Evolutionary conservation across 2,113 vertebrate species (phyloP), one percentile per base, ranked within the genome.

Genomic region (Fregata magnificens): DNA sequence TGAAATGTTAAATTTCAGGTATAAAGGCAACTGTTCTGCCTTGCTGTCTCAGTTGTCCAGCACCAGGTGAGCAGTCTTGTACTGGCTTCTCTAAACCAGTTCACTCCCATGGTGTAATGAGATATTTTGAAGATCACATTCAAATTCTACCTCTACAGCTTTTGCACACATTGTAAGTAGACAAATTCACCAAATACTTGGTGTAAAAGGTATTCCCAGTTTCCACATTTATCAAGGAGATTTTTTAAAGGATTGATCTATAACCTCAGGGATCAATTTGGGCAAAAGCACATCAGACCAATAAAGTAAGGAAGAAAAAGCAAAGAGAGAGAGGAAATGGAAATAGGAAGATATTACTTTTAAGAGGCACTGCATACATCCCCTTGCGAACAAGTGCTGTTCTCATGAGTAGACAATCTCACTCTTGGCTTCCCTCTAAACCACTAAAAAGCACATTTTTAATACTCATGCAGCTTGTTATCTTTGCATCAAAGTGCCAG

Each of bases 221-320:
- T 79, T 79, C 53, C 40, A 40, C 40, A 47, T 85, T 79, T 93
- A 82, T 87, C 83, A 89, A 91, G 81, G 28, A 89, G 86, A 28
- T 59, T 69, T 93, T 95, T 56, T 77, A 73, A 78, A 94, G 70
- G 65, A 50, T 38, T 89, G 49, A 80, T 91, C 93, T 95, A 65
- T 87, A 96, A 95, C 93, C 86, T 87, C 70, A 55, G 89, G 84
- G 89, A 97, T 90, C 91, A 87, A 82, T 95, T 94, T 70, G 55
- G 81, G 88, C 86, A 94, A 96, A 95, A 97, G 83, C 69, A 62
- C 73, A 92, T 76, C 66, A 62, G 89, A 95, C 96, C 94, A 87
- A 95, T 97, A 90, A 77, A 76, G 38, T 18, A 80, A 81, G 61
- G 95, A 82, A 88, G 80, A 59, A 82, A 92, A 91, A 80, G 45